A percentile compares a stretch with the other conserved stretches of the same genome.
Conservation (phyloP, 2,888 invertebrate species). For the Oscheius sp. region DNA sequence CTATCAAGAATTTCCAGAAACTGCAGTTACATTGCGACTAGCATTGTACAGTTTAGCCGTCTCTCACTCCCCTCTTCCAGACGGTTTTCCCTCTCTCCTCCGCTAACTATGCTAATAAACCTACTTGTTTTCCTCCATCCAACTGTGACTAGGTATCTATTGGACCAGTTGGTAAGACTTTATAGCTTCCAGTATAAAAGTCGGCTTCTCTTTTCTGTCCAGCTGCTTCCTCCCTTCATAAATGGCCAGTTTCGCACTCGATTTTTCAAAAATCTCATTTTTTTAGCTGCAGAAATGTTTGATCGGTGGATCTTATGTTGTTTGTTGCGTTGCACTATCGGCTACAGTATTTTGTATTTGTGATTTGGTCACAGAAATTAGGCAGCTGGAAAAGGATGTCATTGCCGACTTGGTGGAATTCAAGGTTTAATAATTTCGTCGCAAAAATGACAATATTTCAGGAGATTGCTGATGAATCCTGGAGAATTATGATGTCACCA, state of each 20-base stretch:
- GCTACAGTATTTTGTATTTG: conserved; percentile 12
- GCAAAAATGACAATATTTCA: not conserved
- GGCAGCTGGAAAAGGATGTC: conserved; percentile 5
- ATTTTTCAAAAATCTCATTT: not conserved
- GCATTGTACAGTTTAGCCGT: too few species aligned
- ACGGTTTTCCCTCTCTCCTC: not conserved
- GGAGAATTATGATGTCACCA: conserved; percentile 19
- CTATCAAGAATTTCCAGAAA: not conserved
- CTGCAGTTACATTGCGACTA: not conserved
- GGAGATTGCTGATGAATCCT: conserved; percentile 19
- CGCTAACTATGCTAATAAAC: not conserved
- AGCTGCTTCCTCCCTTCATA: not conserved
- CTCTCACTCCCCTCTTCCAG: too few species aligned
- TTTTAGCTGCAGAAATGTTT: conserved; percentile 15
- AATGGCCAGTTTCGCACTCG: not conserved
- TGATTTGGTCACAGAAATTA: conserved; percentile 7
- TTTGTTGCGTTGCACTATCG: not conserved
- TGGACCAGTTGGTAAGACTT: conserved; percentile 2
- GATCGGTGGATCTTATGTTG: conserved; percentile 10
- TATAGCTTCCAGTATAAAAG: conserved; percentile 5
- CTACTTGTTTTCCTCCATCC: not conserved
- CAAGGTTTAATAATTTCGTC: not conserved
- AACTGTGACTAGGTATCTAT: conserved; percentile 1
- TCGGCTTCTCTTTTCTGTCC: not conserved
- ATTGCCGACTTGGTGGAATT: conserved; percentile 7